These are phyloP conservation scores for Aix galericulata DNA, from an alignment of 2,113 vertebrate species.

Conservation along the genomic window DNA sequence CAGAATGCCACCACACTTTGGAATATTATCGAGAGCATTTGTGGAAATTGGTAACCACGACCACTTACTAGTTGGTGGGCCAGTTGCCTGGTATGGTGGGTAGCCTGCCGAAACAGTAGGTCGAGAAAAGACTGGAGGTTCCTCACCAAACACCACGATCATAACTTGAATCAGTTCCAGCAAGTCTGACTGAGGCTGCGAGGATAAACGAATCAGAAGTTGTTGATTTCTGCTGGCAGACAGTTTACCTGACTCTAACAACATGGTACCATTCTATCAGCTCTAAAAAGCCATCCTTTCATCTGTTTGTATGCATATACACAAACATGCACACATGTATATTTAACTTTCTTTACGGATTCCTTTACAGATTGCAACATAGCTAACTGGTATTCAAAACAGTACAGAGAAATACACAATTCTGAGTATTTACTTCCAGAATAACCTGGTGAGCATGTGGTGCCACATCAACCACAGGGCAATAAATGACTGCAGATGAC, in stretches of 20 bases:
- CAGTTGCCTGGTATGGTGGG: constrained; percentile 90
- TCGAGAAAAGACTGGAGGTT: constrained; percentile 96
- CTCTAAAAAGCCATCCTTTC: background rate
- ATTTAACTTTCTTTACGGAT: background rate
- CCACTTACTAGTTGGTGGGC: constrained; percentile 92
- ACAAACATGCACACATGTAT: rapidly evolving
- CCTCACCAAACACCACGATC: constrained; percentile 97
- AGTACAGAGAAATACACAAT: background rate
- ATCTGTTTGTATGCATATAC: background rate
- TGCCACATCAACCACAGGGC: background rate
- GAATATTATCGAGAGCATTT: rapidly evolving
- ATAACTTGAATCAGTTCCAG: constrained; percentile 96
- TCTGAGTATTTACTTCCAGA: background rate
- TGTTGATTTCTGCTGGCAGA: background rate
- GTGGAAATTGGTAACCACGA: background rate
- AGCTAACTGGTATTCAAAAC: background rate
- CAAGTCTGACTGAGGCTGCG: constrained; percentile 94
- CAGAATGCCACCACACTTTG: background rate
- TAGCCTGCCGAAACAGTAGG: constrained; percentile 88
- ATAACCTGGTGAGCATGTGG: background rate
- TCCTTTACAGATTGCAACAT: background rate
- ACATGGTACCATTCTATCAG: background rate
- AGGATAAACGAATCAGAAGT: background rate
- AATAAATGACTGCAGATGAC: background rate
- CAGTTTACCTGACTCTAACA: background rate